phyloP scores from a whole-genome alignment of 2,888 invertebrate genomes.

The Merodon equestris region DNA sequence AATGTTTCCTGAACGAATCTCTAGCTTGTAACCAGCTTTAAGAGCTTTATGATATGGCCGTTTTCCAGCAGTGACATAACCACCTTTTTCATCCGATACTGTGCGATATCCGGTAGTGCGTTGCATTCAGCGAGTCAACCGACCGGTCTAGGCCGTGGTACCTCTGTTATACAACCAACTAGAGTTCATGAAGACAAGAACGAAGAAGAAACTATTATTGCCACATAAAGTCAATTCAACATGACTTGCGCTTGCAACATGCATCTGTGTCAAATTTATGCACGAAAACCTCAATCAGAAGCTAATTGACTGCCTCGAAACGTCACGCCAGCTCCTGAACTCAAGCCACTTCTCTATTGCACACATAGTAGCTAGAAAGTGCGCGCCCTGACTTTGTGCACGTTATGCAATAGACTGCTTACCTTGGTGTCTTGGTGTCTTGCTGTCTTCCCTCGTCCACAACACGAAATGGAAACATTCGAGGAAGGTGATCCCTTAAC shows the following conservation, averaged over 20 bases:
- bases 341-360: background rate
- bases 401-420: conserved; percentile 1
- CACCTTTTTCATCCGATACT: background rate
- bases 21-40: no score
- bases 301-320: conserved; percentile 35
- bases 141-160: conserved; percentile 40
- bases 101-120: conserved; percentile 49
- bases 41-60: background rate
- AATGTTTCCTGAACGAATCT: no score
- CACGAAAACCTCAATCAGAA: conserved; percentile 36
- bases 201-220: conserved; percentile 20
- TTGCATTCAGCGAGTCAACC: conserved; percentile 52
- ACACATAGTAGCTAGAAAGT: conserved; percentile 9
- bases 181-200: conserved; percentile 15
- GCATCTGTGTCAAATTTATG: conserved; percentile 13
- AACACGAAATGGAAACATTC: no score
- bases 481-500: conserved; percentile 26
- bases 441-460: no score
- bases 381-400: conserved; percentile 7
- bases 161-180: conserved; percentile 33
- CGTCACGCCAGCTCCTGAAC: conserved; percentile 19
- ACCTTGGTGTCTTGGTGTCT: background rate
- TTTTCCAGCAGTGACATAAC: conserved; percentile 39
- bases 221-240: conserved; percentile 38
- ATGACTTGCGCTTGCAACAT: conserved; percentile 1